A percentile compares a stretch with the other conserved stretches of the same genome.
Conservation (phyloP, 2,888 invertebrate species). For the Spilosoma lubricipeda region DNA sequence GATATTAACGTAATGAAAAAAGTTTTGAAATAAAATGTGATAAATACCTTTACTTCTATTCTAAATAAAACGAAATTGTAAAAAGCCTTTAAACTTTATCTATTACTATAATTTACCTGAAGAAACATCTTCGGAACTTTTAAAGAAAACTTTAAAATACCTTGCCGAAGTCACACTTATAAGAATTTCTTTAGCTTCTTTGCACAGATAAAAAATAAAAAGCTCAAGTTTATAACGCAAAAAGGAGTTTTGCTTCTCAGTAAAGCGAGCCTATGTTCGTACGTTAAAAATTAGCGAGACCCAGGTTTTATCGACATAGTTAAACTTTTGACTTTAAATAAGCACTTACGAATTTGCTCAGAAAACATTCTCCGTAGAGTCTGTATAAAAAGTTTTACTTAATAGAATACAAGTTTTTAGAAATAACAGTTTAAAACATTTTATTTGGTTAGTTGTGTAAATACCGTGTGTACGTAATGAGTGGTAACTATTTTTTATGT, state of each 20-base stretch:
- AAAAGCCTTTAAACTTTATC: slow-evolving; percentile 11
- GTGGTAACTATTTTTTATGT: not conserved
- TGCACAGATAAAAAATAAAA: slow-evolving; percentile 43
- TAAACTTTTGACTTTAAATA: slow-evolving; percentile 16
- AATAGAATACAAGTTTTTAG: not conserved
- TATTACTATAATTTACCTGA: slow-evolving; percentile 9
- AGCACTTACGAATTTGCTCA: not conserved
- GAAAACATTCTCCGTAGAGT: not conserved
- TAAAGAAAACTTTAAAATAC: slow-evolving; percentile 35
- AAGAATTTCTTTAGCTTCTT: slow-evolving; percentile 32
- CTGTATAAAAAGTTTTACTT: not conserved
- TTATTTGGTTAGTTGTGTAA: not conserved
- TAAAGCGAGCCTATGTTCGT: slow-evolving; percentile 39
- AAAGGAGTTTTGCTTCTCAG: slow-evolving; percentile 43
- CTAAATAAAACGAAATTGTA: slow-evolving; percentile 4
- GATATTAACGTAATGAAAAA: too few species aligned
- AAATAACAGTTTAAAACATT: not conserved
- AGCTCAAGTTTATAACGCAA: slow-evolving; percentile 40
- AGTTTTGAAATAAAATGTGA: not conserved
- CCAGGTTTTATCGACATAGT: slow-evolving; percentile 37
- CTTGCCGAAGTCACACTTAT: slow-evolving; percentile 31
- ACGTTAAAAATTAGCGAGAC: slow-evolving; percentile 42
- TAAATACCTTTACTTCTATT: not conserved
- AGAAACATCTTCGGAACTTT: slow-evolving; percentile 13
- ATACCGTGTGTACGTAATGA: not conserved